Conservation (phyloP, 2,888 invertebrate species). For the Furcula furcula region DNA sequence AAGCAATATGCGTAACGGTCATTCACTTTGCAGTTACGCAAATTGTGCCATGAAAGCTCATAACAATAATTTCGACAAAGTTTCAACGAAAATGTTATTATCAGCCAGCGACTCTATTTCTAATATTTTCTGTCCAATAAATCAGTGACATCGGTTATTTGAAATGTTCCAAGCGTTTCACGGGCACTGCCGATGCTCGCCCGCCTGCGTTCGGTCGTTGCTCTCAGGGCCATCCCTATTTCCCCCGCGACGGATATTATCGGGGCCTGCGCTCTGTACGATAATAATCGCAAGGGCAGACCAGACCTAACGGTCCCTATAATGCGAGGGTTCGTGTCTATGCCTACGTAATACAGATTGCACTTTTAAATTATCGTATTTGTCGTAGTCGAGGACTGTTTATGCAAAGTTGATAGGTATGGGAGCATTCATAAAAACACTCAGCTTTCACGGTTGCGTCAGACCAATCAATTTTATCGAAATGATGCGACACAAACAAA, state of each 20-base stretch:
- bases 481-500: too few species aligned
- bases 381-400: slow-evolving; percentile 19
- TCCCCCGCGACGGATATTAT: slow-evolving; percentile 52
- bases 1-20: too few species aligned
- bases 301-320: slow-evolving; percentile 52
- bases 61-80: too few species aligned
- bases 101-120: slow-evolving; percentile 6
- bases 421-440: too few species aligned
- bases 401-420: slow-evolving; percentile 20
- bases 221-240: slow-evolving; percentile 45
- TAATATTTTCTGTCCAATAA: slow-evolving; percentile 38
- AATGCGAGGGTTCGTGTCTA: slow-evolving; percentile 45
- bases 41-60: too few species aligned
- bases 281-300: slow-evolving; percentile 59
- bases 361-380: slow-evolving; percentile 37
- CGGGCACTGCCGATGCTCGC: slow-evolving; percentile 9
- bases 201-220: slow-evolving; percentile 47
- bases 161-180: slow-evolving; percentile 40
- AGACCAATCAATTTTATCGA: too few species aligned
- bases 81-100: not conserved
- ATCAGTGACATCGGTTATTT: slow-evolving; percentile 51
- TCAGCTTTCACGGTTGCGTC: too few species aligned
- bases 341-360: slow-evolving; percentile 31
- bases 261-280: slow-evolving; percentile 41
- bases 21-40: too few species aligned